Percentiles rank a stretch among this genome's conserved stretches.
phyloP scores from a whole-genome alignment of 1,140 invertebrate species.

The Gryllus bimaculatus region DNA sequence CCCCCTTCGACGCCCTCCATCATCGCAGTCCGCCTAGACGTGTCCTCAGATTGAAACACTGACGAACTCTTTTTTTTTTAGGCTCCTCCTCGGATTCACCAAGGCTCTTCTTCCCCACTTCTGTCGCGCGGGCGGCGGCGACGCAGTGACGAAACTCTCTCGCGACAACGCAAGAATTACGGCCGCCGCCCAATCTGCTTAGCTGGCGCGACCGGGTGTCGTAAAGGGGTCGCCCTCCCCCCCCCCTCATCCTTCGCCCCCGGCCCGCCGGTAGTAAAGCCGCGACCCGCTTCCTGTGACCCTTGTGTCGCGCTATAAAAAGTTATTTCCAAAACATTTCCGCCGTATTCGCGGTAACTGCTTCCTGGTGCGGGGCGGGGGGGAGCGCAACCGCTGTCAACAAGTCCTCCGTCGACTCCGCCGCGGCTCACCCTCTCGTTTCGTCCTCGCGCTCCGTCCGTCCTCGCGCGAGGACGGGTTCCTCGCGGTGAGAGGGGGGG shows the following conservation, averaged over 20 bases:
- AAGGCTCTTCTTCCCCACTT: too few relatives aligned
- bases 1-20: too few relatives aligned
- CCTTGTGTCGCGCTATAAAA: not conserved
- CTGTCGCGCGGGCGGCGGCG: too few relatives aligned
- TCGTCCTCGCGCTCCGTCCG: too few relatives aligned
- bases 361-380: not conserved
- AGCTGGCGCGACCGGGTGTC: not conserved
- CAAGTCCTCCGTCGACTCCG: not conserved
- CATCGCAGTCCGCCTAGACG: too few relatives aligned
- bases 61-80: too few relatives aligned
- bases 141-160: not conserved
- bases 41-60: too few relatives aligned
- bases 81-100: too few relatives aligned
- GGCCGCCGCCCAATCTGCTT: not conserved
- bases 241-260: too few relatives aligned
- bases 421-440: not conserved
- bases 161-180: not conserved
- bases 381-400: not conserved
- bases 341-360: not conserved
- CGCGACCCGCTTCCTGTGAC: not conserved
- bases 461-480: not conserved
- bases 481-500: too few relatives aligned
- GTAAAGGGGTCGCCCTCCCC: not conserved
- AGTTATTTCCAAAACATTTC: conserved; percentile 5
- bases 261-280: not conserved